Conservation (phyloP, 1,140 invertebrate genomes). For the Drosophila willistoni region DNA sequence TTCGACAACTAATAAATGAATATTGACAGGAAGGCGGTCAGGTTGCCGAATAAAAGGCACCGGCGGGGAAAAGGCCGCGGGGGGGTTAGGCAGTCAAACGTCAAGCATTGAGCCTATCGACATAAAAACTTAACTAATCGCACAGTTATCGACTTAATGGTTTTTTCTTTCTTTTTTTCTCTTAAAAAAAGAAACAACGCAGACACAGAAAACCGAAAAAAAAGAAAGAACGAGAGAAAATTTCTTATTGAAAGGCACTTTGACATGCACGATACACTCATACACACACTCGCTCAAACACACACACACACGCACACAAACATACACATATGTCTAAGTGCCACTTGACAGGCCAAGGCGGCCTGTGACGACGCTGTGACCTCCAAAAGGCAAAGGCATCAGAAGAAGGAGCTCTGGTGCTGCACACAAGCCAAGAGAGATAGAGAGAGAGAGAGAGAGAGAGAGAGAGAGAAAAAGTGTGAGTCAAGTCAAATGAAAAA, state of each 20-base stretch:
- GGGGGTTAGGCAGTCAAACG: constrained; percentile 13
- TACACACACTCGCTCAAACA: constrained; percentile 18
- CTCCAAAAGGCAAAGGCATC: constrained; percentile 47
- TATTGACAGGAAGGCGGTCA: constrained; percentile 66
- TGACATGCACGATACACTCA: constrained; percentile 61
- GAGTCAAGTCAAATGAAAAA: constrained; percentile 78
- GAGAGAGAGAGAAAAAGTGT: not conserved
- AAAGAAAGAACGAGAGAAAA: constrained; percentile 28
- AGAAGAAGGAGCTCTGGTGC: constrained; percentile 65
- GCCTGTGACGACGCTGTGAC: constrained; percentile 54
- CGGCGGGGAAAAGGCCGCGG: not conserved
- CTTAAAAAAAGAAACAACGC: constrained; percentile 22
- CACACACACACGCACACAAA: constrained; percentile 12
- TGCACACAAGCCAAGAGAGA: constrained; percentile 34
- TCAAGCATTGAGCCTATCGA: constrained; percentile 55
- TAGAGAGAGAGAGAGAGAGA: too few relatives aligned
- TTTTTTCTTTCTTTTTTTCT: constrained; percentile 53
- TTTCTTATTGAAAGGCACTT: constrained; percentile 67
- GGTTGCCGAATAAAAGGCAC: constrained; percentile 17
- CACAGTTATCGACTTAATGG: constrained; percentile 78
- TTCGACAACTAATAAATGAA: constrained; percentile 71
- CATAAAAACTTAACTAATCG: constrained; percentile 77
- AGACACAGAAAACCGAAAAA: constrained; percentile 26
- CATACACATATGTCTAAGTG: constrained; percentile 41
- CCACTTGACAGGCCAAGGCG: constrained; percentile 66